Percentiles rank a stretch among this genome's conserved stretches.
phyloP scores from a whole-genome alignment of 2,888 invertebrate species.

The Dilophus febrilis region DNA sequence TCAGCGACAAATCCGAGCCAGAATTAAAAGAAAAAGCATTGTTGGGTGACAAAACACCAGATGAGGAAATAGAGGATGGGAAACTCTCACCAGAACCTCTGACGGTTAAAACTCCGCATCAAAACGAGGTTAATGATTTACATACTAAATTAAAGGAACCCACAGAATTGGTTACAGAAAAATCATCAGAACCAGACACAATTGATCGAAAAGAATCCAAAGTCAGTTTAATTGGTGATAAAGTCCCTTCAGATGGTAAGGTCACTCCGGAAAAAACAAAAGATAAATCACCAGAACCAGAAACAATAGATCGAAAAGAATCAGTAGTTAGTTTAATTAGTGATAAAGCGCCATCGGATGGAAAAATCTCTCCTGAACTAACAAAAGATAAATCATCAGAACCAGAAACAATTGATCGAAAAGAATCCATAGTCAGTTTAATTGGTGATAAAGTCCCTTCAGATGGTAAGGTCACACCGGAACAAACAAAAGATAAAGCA shows the following conservation, averaged over 20 bases:
- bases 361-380: slow-evolving; percentile 9
- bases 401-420: slow-evolving; percentile 1
- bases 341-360: not conserved
- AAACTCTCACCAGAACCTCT: not conserved
- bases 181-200: not conserved
- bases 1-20: slow-evolving; percentile 7
- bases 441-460: not conserved
- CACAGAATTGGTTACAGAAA: not conserved
- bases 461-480: not conserved
- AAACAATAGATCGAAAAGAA: slow-evolving; percentile 6
- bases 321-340: slow-evolving; percentile 3
- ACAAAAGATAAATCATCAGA: slow-evolving; percentile 9
- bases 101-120: not conserved
- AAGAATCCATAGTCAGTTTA: slow-evolving; percentile 5
- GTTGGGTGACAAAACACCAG: not conserved
- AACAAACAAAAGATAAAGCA: too few species aligned
- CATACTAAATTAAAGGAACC: not conserved
- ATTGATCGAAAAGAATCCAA: not conserved
- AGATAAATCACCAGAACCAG: too few species aligned
- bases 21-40: slow-evolving; percentile 2
- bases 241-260: not conserved
- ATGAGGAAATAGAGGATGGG: not conserved
- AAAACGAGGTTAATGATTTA: not conserved
- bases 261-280: not conserved
- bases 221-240: not conserved